Evolutionary conservation across 30 jellyfish, hydroid and myxozoan species (phyloP), one percentile per base, ranked within the genome.

Genomic region (Cassiopea xamachana): DNA sequence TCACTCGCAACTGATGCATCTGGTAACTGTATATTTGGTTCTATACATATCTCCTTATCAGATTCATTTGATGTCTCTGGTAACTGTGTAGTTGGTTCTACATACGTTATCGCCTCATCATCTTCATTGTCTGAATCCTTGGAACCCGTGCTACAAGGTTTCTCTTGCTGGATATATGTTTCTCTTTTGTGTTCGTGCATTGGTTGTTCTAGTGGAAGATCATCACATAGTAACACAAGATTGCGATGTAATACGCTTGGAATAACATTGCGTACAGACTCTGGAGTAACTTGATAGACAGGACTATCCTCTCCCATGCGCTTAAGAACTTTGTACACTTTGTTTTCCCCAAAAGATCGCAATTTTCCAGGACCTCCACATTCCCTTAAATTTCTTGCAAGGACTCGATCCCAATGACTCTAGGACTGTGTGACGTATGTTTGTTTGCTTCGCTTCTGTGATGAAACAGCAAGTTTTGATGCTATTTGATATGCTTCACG

Each of bases 401-500:
- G 88, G 7, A 50, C 77, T 14, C 60, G 75, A 59, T 79, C 88
- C 44, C 88, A n/a, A 77, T 58, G 75, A 77, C 27, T 79, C 60
- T 60, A 79, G 88, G 45, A 73, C 81, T 73, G 81, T 73, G 81
- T 73, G 81, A 58, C 81, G 81, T 73, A 69, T 73, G 81, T 18
- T 73, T 73, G 81, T 58, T 73, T 73, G 81, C 49, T 73, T 73
- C 81, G 17, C 44, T 73, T 58, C 81, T 73, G 49, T 19, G n/a
- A 73, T 73, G 44, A 73, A 73, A 27, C 61, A 73, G 81, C 81
- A 73, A 79, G 19, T 48, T 77, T 59, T 77, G 91, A 82, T 69
- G 91, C 91, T 27, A 82, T 82, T 69, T 62, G 91, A 82, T 61
- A 82, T 47, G 91, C 91, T 46, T 48, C 84, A 17, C 81, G 67